phyloP scores from a whole-genome alignment of 2,113 vertebrate genomes.

The Thomomys bottae region DNA sequence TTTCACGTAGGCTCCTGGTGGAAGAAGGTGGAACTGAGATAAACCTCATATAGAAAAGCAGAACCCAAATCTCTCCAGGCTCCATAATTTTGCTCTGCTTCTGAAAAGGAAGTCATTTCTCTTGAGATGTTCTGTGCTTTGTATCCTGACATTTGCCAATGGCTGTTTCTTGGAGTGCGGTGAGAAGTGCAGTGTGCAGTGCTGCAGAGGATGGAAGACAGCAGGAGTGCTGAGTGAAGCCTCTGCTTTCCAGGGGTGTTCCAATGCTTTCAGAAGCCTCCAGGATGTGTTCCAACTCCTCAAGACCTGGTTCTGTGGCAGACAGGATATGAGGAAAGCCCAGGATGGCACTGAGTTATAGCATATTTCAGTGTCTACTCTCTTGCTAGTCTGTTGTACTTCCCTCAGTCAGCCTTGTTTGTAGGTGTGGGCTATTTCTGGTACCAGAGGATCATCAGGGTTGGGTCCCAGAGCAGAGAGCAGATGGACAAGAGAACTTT shows the following conservation, averaged over 20 bases:
- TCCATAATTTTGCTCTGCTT: constrained; percentile 38
- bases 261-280: background rate
- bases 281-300: background rate
- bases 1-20: background rate
- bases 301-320: background rate
- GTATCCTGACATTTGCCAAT: background rate
- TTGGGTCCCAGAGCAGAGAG: constrained; percentile 93
- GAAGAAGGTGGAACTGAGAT: background rate
- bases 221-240: background rate
- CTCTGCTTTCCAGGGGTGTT: background rate
- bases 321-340: background rate
- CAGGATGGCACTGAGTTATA: constrained; percentile 50
- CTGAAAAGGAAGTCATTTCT: constrained; percentile 10
- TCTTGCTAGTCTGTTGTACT: constrained; percentile 82
- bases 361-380: constrained; percentile 71
- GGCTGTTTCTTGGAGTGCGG: background rate
- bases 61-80: background rate
- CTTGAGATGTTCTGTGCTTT: background rate
- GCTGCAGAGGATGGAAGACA: background rate
- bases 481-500: constrained; percentile 92
- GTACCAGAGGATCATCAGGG: constrained; percentile 91
- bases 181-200: background rate
- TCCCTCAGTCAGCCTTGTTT: constrained; percentile 94
- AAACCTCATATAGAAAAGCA: constrained; percentile 1
- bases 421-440: constrained; percentile 92